These are phyloP conservation scores for Peucedramus taeniatus DNA, from an alignment of 2,113 vertebrate genomes.

Conservation along the genomic window DNA sequence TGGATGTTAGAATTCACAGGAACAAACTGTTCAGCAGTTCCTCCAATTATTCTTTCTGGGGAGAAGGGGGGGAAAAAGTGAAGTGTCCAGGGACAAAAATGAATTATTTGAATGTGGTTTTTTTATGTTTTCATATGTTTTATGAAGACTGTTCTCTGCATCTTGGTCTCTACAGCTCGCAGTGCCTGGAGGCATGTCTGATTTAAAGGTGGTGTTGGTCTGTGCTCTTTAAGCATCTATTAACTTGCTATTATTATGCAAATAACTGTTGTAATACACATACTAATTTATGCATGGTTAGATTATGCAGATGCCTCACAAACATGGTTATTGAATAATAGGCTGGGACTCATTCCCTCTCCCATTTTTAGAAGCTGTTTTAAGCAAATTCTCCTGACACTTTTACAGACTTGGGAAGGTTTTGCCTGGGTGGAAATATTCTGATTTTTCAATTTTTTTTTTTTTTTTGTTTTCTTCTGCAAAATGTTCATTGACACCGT, in stretches of 20 bases:
- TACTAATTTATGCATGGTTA: constrained; percentile 98
- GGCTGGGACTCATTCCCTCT: constrained; percentile 69
- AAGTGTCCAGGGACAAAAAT: constrained; percentile 56
- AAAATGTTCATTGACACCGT: not conserved
- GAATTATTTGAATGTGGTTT: constrained; percentile 50
- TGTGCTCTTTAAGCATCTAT: constrained; percentile 98
- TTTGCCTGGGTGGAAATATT: not conserved
- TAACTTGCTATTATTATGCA: constrained; percentile 99
- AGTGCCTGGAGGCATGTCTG: constrained; percentile 92
- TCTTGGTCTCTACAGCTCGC: constrained; percentile 78
- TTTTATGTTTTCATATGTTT: constrained; percentile 47
- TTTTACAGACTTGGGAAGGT: constrained; percentile 44
- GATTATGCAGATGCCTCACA: constrained; percentile 88
- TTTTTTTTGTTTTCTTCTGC: not conserved
- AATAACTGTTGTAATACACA: constrained; percentile 99
- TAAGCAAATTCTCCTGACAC: constrained; percentile 61
- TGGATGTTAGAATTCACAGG: constrained; percentile 12
- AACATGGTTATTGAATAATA: constrained; percentile 89
- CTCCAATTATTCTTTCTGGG: constrained; percentile 48
- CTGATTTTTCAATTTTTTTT: not conserved
- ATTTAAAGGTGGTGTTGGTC: constrained; percentile 97
- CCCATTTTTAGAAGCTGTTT: constrained; percentile 67
- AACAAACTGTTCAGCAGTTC: constrained; percentile 28
- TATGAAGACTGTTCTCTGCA: constrained; percentile 75
- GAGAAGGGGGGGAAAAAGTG: not conserved